A percentile compares a stretch with the other conserved stretches of the same genome.
These are phyloP conservation scores for Galeruca laticollis DNA, from an alignment of 2,888 invertebrate genomes.

Conservation along the genomic window DNA sequence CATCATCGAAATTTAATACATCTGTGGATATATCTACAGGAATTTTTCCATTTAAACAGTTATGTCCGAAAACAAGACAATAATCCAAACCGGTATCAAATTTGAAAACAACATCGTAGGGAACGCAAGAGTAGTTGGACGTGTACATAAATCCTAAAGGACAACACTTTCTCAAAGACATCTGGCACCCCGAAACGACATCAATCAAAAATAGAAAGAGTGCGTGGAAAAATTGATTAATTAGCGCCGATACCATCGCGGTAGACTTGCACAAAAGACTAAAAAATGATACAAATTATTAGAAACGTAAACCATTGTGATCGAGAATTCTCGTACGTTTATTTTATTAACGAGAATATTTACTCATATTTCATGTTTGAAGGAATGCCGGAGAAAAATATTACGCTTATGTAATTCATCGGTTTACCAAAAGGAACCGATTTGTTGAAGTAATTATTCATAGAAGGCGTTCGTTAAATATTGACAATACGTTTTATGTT, in stretches of 20 bases:
- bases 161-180: conserved; percentile 48
- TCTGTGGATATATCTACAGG: conserved; percentile 22
- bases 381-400: conserved; percentile 19
- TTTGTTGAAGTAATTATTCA: conserved; percentile 4
- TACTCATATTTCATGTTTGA: conserved; percentile 32
- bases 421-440: conserved; percentile 12
- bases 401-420: conserved; percentile 20
- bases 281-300: conserved; percentile 36
- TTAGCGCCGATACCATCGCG: conserved; percentile 23
- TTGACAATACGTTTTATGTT: conserved; percentile 5
- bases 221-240: neutral
- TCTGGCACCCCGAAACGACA: neutral
- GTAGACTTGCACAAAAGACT: conserved; percentile 31
- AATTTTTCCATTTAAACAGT: conserved; percentile 35
- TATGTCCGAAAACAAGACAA: conserved; percentile 33
- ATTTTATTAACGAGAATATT: conserved; percentile 43
- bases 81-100: conserved; percentile 24
- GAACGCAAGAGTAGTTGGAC: conserved; percentile 43
- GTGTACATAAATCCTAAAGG: conserved; percentile 37
- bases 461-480: conserved; percentile 11
- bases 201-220: neutral
- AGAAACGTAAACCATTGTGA: conserved; percentile 26
- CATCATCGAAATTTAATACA: conserved; percentile 24
- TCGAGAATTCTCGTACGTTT: conserved; percentile 47
- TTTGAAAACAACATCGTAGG: conserved; percentile 16